phyloP scores from a whole-genome alignment of 2,113 vertebrate genomes.

The Mus pahari region DNA sequence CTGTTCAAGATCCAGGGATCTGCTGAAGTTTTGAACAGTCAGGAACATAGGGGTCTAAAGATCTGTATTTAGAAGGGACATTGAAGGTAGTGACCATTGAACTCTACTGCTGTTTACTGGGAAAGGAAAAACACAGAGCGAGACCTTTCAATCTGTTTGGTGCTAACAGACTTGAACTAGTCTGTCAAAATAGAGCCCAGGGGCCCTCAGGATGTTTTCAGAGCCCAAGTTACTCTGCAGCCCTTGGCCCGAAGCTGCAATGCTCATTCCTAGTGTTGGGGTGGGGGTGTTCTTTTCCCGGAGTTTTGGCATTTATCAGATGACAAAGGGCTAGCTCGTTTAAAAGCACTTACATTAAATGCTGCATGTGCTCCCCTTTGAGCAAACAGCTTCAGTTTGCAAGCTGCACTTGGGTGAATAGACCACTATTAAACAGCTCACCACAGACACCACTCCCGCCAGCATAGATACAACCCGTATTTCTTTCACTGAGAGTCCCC shows the following conservation, averaged over 20 bases:
- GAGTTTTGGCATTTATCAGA: slow-evolving; percentile 65
- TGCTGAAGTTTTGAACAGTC: too few species aligned
- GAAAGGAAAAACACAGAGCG: not conserved
- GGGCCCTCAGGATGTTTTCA: not conserved
- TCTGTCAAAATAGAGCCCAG: slow-evolving; percentile 1
- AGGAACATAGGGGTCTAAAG: rapidly evolving
- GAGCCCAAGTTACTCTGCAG: not conserved
- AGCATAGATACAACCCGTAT: rapidly evolving
- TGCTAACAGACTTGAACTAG: not conserved
- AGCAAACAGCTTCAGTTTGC: slow-evolving; percentile 25
- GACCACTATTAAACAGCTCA: not conserved
- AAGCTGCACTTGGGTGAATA: slow-evolving; percentile 30
- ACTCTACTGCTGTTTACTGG: not conserved
- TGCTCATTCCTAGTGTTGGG: not conserved
- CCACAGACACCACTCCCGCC: not conserved
- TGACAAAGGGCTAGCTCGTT: slow-evolving; percentile 64
- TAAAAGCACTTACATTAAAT: slow-evolving; percentile 59
- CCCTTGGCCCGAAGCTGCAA: not conserved
- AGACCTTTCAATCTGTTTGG: not conserved
- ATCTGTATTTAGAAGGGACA: not conserved
- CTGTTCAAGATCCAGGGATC: not conserved
- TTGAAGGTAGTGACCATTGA: not conserved
- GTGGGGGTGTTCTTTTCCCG: not conserved
- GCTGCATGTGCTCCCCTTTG: not conserved
- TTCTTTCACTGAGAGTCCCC: slow-evolving; percentile 21